A percentile compares a stretch with the other conserved stretches of the same genome.
phyloP scores from a whole-genome alignment of 2,797 vertebrate species.

The Jordanella pulchra region DNA sequence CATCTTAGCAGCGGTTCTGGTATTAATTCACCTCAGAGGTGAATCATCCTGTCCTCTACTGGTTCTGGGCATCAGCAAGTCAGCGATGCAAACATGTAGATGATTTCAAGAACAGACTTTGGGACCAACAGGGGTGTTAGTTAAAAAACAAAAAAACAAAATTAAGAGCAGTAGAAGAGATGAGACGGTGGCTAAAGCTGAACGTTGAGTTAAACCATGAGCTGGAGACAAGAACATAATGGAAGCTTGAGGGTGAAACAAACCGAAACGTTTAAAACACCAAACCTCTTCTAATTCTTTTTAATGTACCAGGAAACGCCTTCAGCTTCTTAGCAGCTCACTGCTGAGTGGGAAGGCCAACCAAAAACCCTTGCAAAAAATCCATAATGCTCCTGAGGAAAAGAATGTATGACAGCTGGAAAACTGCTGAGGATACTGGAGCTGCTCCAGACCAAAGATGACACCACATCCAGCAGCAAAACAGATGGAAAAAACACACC shows the following conservation, averaged over 20 bases:
- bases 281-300: slow-evolving; percentile 34
- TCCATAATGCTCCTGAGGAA: slow-evolving; percentile 34
- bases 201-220: slow-evolving; percentile 45
- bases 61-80: too few species aligned
- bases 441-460: slow-evolving; percentile 16
- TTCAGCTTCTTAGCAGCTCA: slow-evolving; percentile 36
- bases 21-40: too few species aligned
- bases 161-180: slow-evolving; percentile 41
- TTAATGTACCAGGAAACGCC: slow-evolving; percentile 30
- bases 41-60: too few species aligned
- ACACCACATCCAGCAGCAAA: slow-evolving; percentile 25
- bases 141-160: slow-evolving; percentile 17
- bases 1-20: too few species aligned
- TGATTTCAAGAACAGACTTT: slow-evolving; percentile 28
- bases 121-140: slow-evolving; percentile 22
- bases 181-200: slow-evolving; percentile 27
- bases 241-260: slow-evolving; percentile 52
- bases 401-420: slow-evolving; percentile 59
- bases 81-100: slow-evolving; percentile 46
- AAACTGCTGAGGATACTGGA: slow-evolving; percentile 45
- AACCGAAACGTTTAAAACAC: slow-evolving; percentile 53
- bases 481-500: slow-evolving; percentile 41
- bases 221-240: slow-evolving; percentile 50
- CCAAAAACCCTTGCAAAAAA: slow-evolving; percentile 38
- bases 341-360: slow-evolving; percentile 43